Evolutionary conservation across 92 coral and sea anemone genomes (phyloP).

Genomic region (Nematostella vectensis): DNA sequence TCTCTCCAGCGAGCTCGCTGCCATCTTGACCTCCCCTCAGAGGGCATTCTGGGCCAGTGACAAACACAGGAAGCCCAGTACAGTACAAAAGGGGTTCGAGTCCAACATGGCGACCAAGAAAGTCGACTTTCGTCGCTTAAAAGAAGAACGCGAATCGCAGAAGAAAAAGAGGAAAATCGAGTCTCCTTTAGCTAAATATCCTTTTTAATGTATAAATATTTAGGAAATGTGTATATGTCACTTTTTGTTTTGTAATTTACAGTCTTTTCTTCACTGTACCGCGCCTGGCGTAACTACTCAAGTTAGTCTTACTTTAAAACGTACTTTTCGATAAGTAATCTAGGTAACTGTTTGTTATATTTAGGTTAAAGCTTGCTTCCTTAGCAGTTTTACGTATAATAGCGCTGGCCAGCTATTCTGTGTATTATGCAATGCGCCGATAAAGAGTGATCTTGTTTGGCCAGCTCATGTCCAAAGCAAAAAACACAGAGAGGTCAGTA

Average conservation of each 20-base stretch:
- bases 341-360: no score
- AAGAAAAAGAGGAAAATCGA: slow-evolving; percentile 71
- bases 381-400: slow-evolving; percentile 56
- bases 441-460: slow-evolving; percentile 86
- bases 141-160: slow-evolving; percentile 49
- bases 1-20: slow-evolving; percentile 2
- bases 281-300: no score
- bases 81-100: neutral
- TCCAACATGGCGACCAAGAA: slow-evolving; percentile 80
- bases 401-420: slow-evolving; percentile 81
- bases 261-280: no score
- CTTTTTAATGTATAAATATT: slow-evolving; percentile 21
- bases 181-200: slow-evolving; percentile 92
- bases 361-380: no score
- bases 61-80: slow-evolving; percentile 20
- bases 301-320: no score
- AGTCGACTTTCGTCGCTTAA: slow-evolving; percentile 72
- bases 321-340: no score
- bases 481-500: slow-evolving; percentile 84
- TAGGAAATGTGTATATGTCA: neutral
- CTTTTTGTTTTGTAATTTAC: neutral
- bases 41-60: no score
- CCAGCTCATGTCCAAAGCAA: slow-evolving; percentile 83
- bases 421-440: slow-evolving; percentile 76
- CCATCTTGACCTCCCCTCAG: neutral